Base-by-base conservation (phyloP, 2,888 invertebrate genomes). In the Branchellion lobata region DNA sequence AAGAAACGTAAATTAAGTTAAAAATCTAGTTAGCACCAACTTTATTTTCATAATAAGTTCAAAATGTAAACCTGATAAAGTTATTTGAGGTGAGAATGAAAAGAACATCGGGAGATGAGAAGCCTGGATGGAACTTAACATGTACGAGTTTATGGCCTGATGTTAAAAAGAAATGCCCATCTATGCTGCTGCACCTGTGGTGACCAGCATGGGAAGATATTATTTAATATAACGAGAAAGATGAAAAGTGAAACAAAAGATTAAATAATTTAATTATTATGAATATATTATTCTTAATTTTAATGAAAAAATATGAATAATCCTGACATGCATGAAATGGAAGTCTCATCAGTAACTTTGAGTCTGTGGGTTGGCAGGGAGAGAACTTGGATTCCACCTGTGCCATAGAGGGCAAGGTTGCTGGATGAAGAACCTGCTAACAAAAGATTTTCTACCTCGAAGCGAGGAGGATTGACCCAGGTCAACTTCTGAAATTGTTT, bases 111-210 rank as follows among this genome's bases (percentile, higher is more conserved):
- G 93, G 91, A 0, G 90, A 90, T 18, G 90, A 88, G 47, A 94
- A 94, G 65, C 91, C 92, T 0, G 95, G 95, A 88, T 96, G 95
- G 93, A 95, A 96, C 82, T 91, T 91, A 5, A 92, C 91, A 84
- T 93, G 92, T 24, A 87, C 81, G 21, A 89, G 83, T 40, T 84
- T 82, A 47, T 85, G 81, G 71, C 85, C 84, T n/a, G 83, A 83
- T 84, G 90, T 91, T 83, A 91, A 90, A 85, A 93, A 91, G 83
- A 92, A 91, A 80, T 91, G 89, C 84, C 92, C 93, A 84, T 93
- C 93, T 80, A 95, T 87, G 82, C 91, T 91, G 85, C 90, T 90
- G 82, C 92, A 92, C 87, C 93, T 93, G n/a, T n/a, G n/a, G n/a
- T n/a, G n/a, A n/a, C n/a, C n/a, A n/a, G n/a, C n/a, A n/a, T n/a